Conservation (phyloP, 2,888 invertebrate genomes). For the Himalopsyche japonica region DNA sequence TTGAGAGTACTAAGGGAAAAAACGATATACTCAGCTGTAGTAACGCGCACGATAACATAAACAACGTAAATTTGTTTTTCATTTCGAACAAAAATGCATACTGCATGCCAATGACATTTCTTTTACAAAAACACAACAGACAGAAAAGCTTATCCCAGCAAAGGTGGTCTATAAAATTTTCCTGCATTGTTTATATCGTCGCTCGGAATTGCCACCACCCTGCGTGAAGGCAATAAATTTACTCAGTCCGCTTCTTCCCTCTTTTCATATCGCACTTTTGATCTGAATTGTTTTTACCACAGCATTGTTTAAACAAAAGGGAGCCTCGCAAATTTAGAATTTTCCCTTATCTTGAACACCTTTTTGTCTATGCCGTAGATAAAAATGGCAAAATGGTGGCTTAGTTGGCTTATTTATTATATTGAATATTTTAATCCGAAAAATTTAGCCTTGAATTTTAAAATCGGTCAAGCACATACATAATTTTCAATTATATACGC, state of each 20-base stretch:
- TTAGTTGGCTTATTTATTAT: background rate
- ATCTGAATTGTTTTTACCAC: conserved; percentile 34
- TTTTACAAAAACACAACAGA: background rate
- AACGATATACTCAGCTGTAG: no score
- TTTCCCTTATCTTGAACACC: conserved; percentile 17
- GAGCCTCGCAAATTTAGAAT: conserved; percentile 30
- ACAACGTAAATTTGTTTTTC: no score
- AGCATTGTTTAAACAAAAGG: conserved; percentile 35
- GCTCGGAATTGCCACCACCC: background rate
- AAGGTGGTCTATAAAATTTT: background rate
- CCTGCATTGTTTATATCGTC: background rate
- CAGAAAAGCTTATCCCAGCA: background rate
- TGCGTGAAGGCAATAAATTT: conserved; percentile 26
- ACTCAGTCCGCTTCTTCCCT: conserved; percentile 14
- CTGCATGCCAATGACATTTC: background rate
- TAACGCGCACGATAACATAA: no score
- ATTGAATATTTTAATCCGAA: no score
- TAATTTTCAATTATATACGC: no score
- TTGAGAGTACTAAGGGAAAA: no score
- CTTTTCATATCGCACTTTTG: conserved; percentile 19
- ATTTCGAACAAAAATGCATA: no score
- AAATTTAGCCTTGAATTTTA: background rate
- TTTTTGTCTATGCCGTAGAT: background rate
- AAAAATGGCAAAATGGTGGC: background rate
- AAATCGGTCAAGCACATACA: no score